phyloP scores from a whole-genome alignment of 2,888 invertebrate species.

The Timema cristinae region DNA sequence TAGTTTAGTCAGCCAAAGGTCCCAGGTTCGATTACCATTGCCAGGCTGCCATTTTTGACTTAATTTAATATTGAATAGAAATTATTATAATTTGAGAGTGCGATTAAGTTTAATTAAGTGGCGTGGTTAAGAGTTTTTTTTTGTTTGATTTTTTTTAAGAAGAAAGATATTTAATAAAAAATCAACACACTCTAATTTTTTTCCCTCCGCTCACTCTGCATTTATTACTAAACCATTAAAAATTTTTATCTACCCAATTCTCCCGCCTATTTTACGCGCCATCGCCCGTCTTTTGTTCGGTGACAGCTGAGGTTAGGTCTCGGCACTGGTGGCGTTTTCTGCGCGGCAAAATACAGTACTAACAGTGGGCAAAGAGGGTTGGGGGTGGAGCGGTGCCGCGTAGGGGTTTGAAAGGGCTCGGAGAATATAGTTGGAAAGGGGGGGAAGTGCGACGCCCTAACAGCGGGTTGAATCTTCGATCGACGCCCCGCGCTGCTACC shows the following conservation, averaged over 20 bases:
- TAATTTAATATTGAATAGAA: too few relatives aligned
- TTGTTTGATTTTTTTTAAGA: too few relatives aligned
- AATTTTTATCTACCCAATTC: neutral
- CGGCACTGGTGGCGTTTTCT: neutral
- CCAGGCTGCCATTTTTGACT: too few relatives aligned
- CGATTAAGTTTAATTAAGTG: too few relatives aligned
- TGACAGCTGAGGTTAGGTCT: constrained; percentile 2
- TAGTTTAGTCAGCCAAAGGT: too few relatives aligned
- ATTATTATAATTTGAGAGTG: too few relatives aligned
- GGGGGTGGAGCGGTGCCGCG: constrained; percentile 25
- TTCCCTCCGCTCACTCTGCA: too few relatives aligned
- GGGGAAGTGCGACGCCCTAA: constrained; percentile 26
- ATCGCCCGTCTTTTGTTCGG: constrained; percentile 9
- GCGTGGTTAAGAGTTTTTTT: too few relatives aligned
- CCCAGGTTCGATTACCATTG: too few relatives aligned
- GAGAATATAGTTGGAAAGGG: constrained; percentile 25
- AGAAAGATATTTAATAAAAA: too few relatives aligned
- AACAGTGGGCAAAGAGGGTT: constrained; percentile 1
- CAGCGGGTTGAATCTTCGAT: constrained; percentile 25
- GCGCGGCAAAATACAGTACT: constrained; percentile 1
- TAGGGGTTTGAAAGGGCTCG: constrained; percentile 25
- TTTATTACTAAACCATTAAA: too few relatives aligned
- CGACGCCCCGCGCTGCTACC: constrained; percentile 20
- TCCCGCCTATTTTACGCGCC: constrained; percentile 12
- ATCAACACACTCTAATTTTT: too few relatives aligned